phyloP scores from a whole-genome alignment of 2,888 invertebrate species.

The Cylindroiulus punctatus region DNA sequence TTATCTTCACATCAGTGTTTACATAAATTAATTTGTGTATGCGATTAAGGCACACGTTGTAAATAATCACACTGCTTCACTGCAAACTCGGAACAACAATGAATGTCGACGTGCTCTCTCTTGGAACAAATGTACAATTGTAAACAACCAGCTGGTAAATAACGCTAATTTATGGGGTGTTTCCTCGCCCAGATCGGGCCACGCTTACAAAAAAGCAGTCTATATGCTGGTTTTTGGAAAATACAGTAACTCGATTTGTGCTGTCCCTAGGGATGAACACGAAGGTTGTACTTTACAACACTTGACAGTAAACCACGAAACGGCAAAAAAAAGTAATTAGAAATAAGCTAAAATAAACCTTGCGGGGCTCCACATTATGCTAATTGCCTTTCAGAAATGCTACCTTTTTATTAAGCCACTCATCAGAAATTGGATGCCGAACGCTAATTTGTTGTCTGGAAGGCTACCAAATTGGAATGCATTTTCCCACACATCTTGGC shows the following conservation, averaged over 20 bases:
- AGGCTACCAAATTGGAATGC: not conserved
- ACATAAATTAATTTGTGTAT: not conserved
- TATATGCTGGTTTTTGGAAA: not conserved
- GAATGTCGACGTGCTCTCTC: not conserved
- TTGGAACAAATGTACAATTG: conserved; percentile 2
- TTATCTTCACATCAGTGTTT: not conserved
- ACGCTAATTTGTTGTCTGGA: not conserved
- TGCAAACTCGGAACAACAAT: not conserved
- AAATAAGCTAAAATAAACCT: not conserved
- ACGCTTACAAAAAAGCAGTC: not conserved
- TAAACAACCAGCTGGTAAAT: conserved; percentile 8
- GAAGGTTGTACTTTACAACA: not conserved
- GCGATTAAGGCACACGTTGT: not conserved
- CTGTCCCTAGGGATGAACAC: not conserved
- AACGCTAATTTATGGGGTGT: not conserved
- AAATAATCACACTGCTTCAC: not conserved
- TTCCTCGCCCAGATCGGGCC: not conserved
- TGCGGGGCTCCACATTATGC: not conserved
- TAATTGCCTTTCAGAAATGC: not conserved
- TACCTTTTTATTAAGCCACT: not conserved
- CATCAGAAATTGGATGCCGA: not conserved
- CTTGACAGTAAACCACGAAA: not conserved
- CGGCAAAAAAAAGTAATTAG: not conserved
- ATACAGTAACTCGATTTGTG: not conserved
- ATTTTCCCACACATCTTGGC: not conserved